A percentile compares a stretch with the other conserved stretches of the same genome.
Evolutionary conservation across 92 coral and sea anemone genomes (phyloP).

Genomic region (Paramuricea clavata): DNA sequence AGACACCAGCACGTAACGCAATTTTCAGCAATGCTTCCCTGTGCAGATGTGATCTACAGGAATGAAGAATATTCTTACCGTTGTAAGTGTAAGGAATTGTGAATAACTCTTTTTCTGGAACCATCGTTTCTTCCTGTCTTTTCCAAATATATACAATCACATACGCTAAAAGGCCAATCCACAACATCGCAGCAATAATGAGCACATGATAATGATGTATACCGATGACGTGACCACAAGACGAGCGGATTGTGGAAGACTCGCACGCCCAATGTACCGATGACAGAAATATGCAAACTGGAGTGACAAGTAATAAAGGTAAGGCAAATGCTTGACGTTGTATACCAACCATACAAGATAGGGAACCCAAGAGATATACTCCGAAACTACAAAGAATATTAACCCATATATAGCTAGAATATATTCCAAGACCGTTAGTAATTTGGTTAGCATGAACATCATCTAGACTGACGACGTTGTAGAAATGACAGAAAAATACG

Average conservation of each 20-base stretch:
- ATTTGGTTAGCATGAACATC: slow-evolving; percentile 15
- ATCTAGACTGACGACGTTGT: slow-evolving; percentile 1
- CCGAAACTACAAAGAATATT: slow-evolving; percentile 59
- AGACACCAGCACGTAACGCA: too few relatives aligned
- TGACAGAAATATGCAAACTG: slow-evolving; percentile 49
- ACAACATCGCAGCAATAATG: slow-evolving; percentile 29
- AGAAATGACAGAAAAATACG: slow-evolving; percentile 48
- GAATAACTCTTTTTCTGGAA: slow-evolving; percentile 26
- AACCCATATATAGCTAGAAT: slow-evolving; percentile 45
- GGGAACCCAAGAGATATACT: slow-evolving; percentile 56
- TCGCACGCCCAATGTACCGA: slow-evolving; percentile 37
- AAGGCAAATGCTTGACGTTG: slow-evolving; percentile 66
- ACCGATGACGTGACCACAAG: slow-evolving; percentile 31
- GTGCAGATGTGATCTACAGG: neutral
- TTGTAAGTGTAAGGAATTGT: slow-evolving; percentile 37
- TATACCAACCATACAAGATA: slow-evolving; percentile 64
- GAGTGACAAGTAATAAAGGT: slow-evolving; percentile 61
- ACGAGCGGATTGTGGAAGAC: slow-evolving; percentile 10
- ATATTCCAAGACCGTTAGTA: slow-evolving; percentile 40
- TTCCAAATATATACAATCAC: slow-evolving; percentile 36
- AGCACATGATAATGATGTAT: slow-evolving; percentile 35
- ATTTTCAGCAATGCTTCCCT: neutral
- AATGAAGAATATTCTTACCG: slow-evolving; percentile 23
- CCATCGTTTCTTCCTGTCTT: slow-evolving; percentile 31
- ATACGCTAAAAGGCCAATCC: slow-evolving; percentile 33